A percentile compares a stretch with the other conserved stretches of the same genome.
These are phyloP conservation scores for Ormyrus nitidulus DNA, from an alignment of 2,888 invertebrate genomes.

Conservation along the genomic window DNA sequence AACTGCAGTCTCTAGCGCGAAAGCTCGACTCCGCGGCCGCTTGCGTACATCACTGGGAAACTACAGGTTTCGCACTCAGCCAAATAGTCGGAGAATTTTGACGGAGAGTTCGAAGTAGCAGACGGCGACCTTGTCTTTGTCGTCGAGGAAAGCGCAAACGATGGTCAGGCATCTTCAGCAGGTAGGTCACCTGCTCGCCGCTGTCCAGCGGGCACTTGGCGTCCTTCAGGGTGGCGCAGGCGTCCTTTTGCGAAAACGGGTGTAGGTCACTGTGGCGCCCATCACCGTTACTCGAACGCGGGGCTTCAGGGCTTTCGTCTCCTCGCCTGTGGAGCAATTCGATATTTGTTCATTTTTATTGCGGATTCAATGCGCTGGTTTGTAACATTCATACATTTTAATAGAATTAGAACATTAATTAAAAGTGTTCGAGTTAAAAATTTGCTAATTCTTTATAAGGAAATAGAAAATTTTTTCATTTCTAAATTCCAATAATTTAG, in stretches of 20 bases:
- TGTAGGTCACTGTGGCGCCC: constrained; percentile 60
- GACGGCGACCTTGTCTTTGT: constrained; percentile 56
- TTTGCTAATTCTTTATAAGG: no score
- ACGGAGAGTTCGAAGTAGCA: constrained; percentile 64
- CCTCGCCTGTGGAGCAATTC: constrained; percentile 57
- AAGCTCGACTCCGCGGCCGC: no score
- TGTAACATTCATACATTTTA: not conserved
- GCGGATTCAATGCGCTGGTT: not conserved
- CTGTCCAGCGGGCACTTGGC: constrained; percentile 68
- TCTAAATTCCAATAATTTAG: no score
- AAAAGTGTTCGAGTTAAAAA: no score
- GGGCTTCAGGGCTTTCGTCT: constrained; percentile 62
- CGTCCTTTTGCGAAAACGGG: constrained; percentile 65
- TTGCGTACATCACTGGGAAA: not conserved
- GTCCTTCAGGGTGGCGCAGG: constrained; percentile 64
- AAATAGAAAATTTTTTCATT: not conserved
- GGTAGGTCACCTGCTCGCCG: constrained; percentile 67
- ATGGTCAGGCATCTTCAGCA: constrained; percentile 66
- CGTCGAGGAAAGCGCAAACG: constrained; percentile 64
- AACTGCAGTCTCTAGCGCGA: no score
- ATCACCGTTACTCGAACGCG: constrained; percentile 62
- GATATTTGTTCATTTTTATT: not conserved
- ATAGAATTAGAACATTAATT: no score
- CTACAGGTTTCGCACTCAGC: not conserved
- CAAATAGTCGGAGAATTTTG: constrained; percentile 40